Percentiles rank a stretch among this genome's conserved stretches.
Conservation (phyloP, 2,797 vertebrate genomes). For the Xerus rutilus region DNA sequence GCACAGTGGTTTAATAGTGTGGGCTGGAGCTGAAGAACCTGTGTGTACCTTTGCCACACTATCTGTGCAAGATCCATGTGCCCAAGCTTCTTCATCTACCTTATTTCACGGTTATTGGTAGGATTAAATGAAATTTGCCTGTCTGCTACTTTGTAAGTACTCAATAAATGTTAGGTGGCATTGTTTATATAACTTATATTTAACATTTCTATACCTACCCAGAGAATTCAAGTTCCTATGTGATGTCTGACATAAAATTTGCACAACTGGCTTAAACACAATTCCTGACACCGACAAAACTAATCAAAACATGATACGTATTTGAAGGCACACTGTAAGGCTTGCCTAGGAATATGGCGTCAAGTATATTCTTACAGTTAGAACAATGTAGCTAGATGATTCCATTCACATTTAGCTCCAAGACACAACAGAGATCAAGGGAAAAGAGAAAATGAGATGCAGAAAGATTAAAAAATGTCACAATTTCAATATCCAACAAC, state of each 20-base stretch:
- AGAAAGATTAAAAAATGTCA: conserved; percentile 42
- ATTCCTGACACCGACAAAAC: conserved; percentile 10
- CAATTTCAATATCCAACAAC: conserved; percentile 54
- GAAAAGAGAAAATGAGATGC: conserved; percentile 54
- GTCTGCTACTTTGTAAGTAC: not conserved
- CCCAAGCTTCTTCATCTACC: not conserved
- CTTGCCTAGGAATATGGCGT: not conserved
- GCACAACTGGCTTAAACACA: conserved; percentile 13
- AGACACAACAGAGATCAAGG: conserved; percentile 41
- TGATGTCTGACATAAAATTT: not conserved
- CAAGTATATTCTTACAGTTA: not conserved
- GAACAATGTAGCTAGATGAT: conserved; percentile 17
- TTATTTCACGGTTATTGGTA: not conserved
- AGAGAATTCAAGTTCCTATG: not conserved
- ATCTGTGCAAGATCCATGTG: not conserved
- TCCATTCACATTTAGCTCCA: conserved; percentile 38
- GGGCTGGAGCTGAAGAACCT: not conserved
- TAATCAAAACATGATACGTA: not conserved
- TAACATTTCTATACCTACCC: not conserved
- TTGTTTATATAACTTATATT: not conserved
- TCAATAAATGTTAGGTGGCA: not conserved
- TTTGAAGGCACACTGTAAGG: not conserved
- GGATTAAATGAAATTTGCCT: not conserved
- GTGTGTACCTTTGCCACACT: not conserved
- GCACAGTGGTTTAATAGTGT: not conserved